Evolutionary conservation across 2,113 vertebrate genomes (phyloP), one percentile per base, ranked within the genome.

Genomic region (human): DNA sequence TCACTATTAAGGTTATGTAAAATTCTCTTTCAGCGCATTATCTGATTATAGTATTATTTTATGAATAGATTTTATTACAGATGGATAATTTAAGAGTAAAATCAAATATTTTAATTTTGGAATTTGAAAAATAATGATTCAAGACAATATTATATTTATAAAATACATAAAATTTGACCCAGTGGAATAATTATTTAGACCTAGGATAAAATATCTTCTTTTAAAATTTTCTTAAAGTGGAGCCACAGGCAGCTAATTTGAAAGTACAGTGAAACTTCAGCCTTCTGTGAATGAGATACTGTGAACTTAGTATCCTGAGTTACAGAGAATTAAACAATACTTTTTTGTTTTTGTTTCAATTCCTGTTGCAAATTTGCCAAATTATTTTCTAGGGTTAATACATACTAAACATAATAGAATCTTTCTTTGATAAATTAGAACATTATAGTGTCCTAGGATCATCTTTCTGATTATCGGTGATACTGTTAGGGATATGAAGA

Each of bases 31-130:
- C 25, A 82, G 61, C 72, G 43, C 32, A 11, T 82, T 66, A 50
- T 91, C 52, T 83, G 40, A 55, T 79, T 94, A 23, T 59, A 57
- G 35, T 64, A 72, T 55, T 93, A 82, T 89, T 94, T 83, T 82
- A 75, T 92, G 38, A 81, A 92, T 92, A 80, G 35, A 92, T 89
- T 95, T 50, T 88, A 18, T 94, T 87, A 86, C n/a, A 90, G 43
- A 57, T 72, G 30, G 73, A 50, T 70, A 64, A 85, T 80, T 97
- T 45, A 82, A 85, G 61, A 78, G 18, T 81, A 78, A 90, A 96
- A 61, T 85, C 25, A 86, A 59, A 76, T 96, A 95, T 22, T 87
- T 82, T 38, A 73, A 92, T 18, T 73, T 72, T 85, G 35, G 32
- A 66, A 6, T 78, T 92, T 84, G 86, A 92, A 97, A 93, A 90